phyloP scores from a whole-genome alignment of 1,140 invertebrate species.

The Coenobita brevimanus region DNA sequence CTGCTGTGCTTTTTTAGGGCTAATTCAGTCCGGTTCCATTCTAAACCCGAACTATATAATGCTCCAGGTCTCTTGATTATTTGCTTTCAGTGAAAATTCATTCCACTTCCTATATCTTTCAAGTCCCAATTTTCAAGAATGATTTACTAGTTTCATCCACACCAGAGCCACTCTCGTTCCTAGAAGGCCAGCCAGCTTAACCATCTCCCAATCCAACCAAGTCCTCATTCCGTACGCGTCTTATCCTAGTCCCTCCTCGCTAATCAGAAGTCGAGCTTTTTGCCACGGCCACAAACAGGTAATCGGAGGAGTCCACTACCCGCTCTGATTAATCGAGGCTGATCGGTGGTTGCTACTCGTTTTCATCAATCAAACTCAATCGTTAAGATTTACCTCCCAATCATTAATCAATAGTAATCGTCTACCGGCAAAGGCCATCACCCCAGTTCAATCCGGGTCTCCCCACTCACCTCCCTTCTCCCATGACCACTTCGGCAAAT shows the following conservation, averaged over 20 bases:
- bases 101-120: too few relatives aligned
- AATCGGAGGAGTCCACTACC: not conserved
- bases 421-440: not conserved
- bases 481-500: not conserved
- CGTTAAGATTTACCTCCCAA: conserved; percentile 14
- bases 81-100: too few relatives aligned
- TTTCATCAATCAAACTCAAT: conserved; percentile 37
- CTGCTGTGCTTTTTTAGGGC: too few relatives aligned
- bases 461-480: too few relatives aligned
- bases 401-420: conserved; percentile 41
- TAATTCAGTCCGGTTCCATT: too few relatives aligned
- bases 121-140: too few relatives aligned
- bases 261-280: not conserved
- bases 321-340: conserved; percentile 28
- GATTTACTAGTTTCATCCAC: too few relatives aligned
- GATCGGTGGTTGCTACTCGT: conserved; percentile 27
- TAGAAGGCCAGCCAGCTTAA: too few relatives aligned
- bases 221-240: not conserved
- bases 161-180: too few relatives aligned
- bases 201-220: not conserved
- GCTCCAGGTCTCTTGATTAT: too few relatives aligned
- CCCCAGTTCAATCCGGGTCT: too few relatives aligned
- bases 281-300: not conserved
- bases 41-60: too few relatives aligned
- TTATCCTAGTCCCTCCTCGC: not conserved